Evolutionary conservation across 2,797 vertebrate species (phyloP).

Genomic region (Typhlichthys subterraneus): DNA sequence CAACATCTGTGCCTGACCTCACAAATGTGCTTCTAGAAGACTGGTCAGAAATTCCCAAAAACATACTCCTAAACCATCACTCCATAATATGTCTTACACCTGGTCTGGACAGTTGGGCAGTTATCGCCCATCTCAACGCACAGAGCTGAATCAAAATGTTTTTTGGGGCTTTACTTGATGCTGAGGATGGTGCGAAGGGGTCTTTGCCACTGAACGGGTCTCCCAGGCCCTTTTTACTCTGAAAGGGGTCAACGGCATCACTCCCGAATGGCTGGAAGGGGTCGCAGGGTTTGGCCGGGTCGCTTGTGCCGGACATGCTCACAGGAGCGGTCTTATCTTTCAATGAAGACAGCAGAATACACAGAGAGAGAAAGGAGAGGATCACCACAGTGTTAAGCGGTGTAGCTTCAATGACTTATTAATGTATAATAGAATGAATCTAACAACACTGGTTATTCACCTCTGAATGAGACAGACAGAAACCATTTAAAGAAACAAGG

Average conservation of each 20-base stretch:
- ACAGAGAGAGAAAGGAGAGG: neutral
- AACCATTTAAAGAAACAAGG: too few species aligned
- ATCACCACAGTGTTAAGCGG: neutral
- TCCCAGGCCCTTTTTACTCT: slow-evolving; percentile 90
- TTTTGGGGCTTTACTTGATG: slow-evolving; percentile 91
- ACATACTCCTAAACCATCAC: neutral
- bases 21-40: too few species aligned
- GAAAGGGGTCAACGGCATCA: slow-evolving; percentile 88
- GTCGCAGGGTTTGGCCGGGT: slow-evolving; percentile 87
- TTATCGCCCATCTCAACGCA: slow-evolving; percentile 90
- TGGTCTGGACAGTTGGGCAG: slow-evolving; percentile 49
- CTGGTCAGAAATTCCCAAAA: too few species aligned
- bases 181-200: slow-evolving; percentile 89
- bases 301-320: slow-evolving; percentile 82
- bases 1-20: too few species aligned
- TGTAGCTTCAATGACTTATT: neutral
- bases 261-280: slow-evolving; percentile 93
- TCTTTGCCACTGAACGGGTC: slow-evolving; percentile 98
- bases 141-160: slow-evolving; percentile 91
- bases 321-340: slow-evolving; percentile 95
- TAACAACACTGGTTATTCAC: too few species aligned
- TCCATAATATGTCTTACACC: neutral
- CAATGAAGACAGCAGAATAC: slow-evolving; percentile 53
- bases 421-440: neutral
- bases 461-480: too few species aligned